Conservation (phyloP, 2,888 invertebrate genomes). For the Syritta pipiens region DNA sequence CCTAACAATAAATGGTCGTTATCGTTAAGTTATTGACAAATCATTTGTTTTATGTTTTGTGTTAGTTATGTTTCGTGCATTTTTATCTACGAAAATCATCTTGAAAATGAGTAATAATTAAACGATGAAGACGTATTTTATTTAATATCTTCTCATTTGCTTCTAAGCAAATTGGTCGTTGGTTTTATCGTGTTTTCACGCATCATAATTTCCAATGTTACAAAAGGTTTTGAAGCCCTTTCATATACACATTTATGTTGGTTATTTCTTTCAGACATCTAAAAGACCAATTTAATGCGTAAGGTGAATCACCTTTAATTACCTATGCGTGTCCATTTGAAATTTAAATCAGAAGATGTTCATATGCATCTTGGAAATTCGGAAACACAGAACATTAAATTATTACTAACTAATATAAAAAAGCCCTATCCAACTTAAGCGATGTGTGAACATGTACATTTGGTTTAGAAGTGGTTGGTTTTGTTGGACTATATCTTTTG, state of each 20-base stretch:
- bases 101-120: background rate
- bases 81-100: too few species aligned
- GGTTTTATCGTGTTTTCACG: constrained; percentile 19
- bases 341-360: constrained; percentile 13
- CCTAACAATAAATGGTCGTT: too few species aligned
- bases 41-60: too few species aligned
- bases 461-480: too few species aligned
- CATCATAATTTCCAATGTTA: constrained; percentile 21
- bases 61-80: too few species aligned
- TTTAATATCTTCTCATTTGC: constrained; percentile 3
- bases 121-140: background rate
- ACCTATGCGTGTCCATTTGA: constrained; percentile 9
- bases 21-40: too few species aligned
- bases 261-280: too few species aligned
- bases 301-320: constrained; percentile 29
- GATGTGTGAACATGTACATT: too few species aligned
- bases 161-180: constrained; percentile 11
- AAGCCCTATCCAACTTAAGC: too few species aligned
- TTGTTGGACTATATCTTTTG: too few species aligned
- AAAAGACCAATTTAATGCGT: constrained; percentile 9
- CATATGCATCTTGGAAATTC: background rate
- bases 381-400: background rate
- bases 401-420: background rate
- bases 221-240: background rate
- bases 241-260: background rate